Percentiles rank a stretch among this genome's conserved stretches.
Conservation (phyloP, 2,113 vertebrate genomes). For the Nerophis lumbriciformis region DNA sequence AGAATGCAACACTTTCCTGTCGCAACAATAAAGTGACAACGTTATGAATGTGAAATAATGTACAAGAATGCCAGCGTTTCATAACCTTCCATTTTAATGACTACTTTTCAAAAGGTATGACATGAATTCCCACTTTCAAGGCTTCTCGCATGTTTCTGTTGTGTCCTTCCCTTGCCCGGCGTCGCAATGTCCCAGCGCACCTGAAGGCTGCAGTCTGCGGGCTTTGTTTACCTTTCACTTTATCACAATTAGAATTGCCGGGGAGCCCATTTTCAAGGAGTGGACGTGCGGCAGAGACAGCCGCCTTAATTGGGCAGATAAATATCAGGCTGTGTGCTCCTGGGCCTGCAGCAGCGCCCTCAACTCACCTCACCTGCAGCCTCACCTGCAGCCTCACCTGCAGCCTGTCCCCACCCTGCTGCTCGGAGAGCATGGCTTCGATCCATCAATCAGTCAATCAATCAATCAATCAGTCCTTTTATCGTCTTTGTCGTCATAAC, state of each 20-base stretch:
- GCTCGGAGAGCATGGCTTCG: too few relatives aligned
- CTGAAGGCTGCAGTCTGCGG: conserved; percentile 2
- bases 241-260: conserved; percentile 35
- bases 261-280: conserved; percentile 41
- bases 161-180: neutral
- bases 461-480: too few relatives aligned
- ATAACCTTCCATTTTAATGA: too few relatives aligned
- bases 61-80: too few relatives aligned
- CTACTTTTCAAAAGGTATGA: too few relatives aligned
- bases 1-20: too few relatives aligned
- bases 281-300: conserved; percentile 44
- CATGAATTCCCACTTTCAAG: too few relatives aligned
- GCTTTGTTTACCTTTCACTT: conserved; percentile 46
- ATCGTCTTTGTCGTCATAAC: too few relatives aligned
- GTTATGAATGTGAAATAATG: too few relatives aligned
- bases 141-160: neutral
- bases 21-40: too few relatives aligned
- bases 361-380: conserved; percentile 51
- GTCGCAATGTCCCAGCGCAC: neutral
- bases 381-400: conserved; percentile 36
- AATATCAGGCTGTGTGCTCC: conserved; percentile 58
- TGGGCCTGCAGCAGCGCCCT: conserved; percentile 44
- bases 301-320: conserved; percentile 71
- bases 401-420: too few relatives aligned
- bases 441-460: too few relatives aligned